A percentile compares a stretch with the other conserved stretches of the same genome.
phyloP scores from a whole-genome alignment of 2,888 invertebrate species.

The Ptilodon capucinus region DNA sequence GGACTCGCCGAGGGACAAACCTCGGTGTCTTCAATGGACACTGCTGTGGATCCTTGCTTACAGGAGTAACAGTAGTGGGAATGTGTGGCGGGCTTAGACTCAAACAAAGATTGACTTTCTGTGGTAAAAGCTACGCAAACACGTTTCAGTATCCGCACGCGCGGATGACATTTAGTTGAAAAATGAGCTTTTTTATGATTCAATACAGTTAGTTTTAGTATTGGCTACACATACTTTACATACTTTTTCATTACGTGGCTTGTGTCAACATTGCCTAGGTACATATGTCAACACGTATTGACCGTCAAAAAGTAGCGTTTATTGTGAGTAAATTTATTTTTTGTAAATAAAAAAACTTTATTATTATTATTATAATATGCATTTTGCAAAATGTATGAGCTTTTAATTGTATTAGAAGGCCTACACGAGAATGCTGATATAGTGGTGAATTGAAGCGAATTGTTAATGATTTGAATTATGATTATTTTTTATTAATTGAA shows the following conservation, averaged over 20 bases:
- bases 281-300: not conserved
- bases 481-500: too few relatives aligned
- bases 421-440: conserved; percentile 12
- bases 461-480: too few relatives aligned
- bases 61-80: too few relatives aligned
- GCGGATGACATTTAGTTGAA: too few relatives aligned
- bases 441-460: conserved; percentile 7
- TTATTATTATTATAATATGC: conserved; percentile 39
- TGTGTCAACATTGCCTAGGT: conserved; percentile 4
- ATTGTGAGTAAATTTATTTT: conserved; percentile 24
- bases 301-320: conserved; percentile 6
- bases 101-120: too few relatives aligned
- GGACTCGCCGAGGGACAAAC: too few relatives aligned
- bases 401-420: conserved; percentile 39
- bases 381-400: conserved; percentile 53
- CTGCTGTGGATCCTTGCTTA: too few relatives aligned
- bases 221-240: not conserved
- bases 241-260: not conserved
- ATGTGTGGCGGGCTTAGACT: too few relatives aligned
- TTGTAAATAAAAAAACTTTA: conserved; percentile 27
- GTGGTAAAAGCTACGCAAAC: too few relatives aligned
- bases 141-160: too few relatives aligned
- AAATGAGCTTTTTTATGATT: too few relatives aligned
- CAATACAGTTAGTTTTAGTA: not conserved
- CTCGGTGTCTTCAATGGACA: too few relatives aligned